Percentiles rank a stretch among this genome's conserved stretches.
phyloP scores from a whole-genome alignment of 2,888 invertebrate species.

The Fabriciana adippe region DNA sequence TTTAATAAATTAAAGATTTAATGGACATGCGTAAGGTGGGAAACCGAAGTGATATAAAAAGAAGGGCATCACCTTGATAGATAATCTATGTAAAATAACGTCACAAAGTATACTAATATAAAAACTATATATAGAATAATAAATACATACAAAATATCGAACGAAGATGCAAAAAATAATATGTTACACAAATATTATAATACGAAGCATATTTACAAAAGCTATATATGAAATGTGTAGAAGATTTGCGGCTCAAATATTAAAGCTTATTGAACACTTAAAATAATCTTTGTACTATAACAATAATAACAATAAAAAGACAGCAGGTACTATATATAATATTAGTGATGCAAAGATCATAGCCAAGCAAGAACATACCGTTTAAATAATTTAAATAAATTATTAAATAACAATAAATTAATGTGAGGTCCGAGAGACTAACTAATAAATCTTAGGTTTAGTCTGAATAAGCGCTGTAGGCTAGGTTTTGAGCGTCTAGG shows the following conservation, averaged over 20 bases:
- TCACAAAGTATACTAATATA: constrained; percentile 27
- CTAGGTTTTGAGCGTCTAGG: constrained; percentile 85
- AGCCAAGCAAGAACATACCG: constrained; percentile 41
- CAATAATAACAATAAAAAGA: constrained; percentile 22
- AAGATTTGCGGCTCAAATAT: constrained; percentile 47
- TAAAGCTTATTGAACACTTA: constrained; percentile 62
- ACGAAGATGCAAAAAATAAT: constrained; percentile 69
- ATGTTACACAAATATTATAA: constrained; percentile 67
- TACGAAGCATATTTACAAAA: constrained; percentile 78
- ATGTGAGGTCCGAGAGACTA: constrained; percentile 73
- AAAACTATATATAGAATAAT: constrained; percentile 29
- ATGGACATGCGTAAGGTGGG: constrained; percentile 32
- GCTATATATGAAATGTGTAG: constrained; percentile 45
- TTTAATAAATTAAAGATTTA: constrained; percentile 21
- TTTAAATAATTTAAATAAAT: constrained; percentile 67
- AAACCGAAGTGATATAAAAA: constrained; percentile 32
- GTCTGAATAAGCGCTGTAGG: constrained; percentile 86
- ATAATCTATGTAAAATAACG: constrained; percentile 9
- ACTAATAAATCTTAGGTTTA: constrained; percentile 65
- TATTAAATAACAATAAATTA: constrained; percentile 73
- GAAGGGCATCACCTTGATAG: constrained; percentile 40
- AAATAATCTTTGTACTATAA: constrained; percentile 63
- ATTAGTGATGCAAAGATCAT: constrained; percentile 41
- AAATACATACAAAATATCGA: constrained; percentile 41
- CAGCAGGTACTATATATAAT: constrained; percentile 42